These are phyloP conservation scores for Diachrysia chrysitis DNA, from an alignment of 2,888 invertebrate species.

Conservation along the genomic window DNA sequence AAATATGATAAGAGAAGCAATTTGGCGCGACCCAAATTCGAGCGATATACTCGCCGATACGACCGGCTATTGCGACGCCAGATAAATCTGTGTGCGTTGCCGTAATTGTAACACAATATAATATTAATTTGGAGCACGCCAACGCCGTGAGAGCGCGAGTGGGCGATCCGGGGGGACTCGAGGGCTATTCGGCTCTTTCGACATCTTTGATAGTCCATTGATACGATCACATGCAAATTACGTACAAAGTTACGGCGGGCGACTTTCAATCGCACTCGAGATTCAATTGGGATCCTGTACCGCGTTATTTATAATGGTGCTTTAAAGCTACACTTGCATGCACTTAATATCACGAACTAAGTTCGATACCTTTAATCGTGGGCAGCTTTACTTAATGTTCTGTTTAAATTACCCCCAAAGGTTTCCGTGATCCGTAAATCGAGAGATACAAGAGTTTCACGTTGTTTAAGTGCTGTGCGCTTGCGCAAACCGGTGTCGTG, in stretches of 20 bases:
- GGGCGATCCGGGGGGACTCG: conserved; percentile 64
- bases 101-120: conserved; percentile 78
- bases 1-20: conserved; percentile 71
- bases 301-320: conserved; percentile 39
- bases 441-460: conserved; percentile 67
- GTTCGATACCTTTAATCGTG: conserved; percentile 40
- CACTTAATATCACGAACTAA: conserved; percentile 36
- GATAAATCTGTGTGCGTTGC: conserved; percentile 70
- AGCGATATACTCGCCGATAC: conserved; percentile 66
- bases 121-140: conserved; percentile 78
- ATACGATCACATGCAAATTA: conserved; percentile 63
- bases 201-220: conserved; percentile 62
- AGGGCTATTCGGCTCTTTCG: conserved; percentile 63
- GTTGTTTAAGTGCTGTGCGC: conserved; percentile 56
- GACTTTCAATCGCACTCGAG: conserved; percentile 49
- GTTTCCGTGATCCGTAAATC: conserved; percentile 69
- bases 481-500: conserved; percentile 66
- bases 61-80: conserved; percentile 65
- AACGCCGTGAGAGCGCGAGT: conserved; percentile 68
- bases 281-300: conserved; percentile 47
- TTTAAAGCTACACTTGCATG: conserved; percentile 44
- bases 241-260: conserved; percentile 34
- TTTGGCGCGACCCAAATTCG: conserved; percentile 74
- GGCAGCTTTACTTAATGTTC: conserved; percentile 52
- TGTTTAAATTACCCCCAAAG: conserved; percentile 58